Evolutionary conservation across 2,888 invertebrate species (phyloP).

Genomic region (Agrochola circellaris): DNA sequence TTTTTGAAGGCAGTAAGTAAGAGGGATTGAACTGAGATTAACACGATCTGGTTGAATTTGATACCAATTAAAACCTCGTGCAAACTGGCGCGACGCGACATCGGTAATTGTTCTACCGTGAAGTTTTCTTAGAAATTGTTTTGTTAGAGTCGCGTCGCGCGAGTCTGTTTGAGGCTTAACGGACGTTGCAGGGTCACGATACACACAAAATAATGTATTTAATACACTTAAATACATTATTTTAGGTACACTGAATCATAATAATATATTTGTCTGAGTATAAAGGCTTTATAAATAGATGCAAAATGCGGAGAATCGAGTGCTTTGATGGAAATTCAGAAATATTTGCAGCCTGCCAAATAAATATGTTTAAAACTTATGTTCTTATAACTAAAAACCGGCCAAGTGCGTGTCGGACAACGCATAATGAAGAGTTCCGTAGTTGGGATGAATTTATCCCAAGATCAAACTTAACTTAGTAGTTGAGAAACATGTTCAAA

Average conservation of each 20-base stretch:
- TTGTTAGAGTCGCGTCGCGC: too few species aligned
- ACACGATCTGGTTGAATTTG: slow-evolving; percentile 15
- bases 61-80: neutral
- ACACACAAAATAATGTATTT: too few species aligned
- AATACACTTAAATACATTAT: neutral
- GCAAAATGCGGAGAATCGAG: neutral
- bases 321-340: neutral
- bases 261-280: neutral
- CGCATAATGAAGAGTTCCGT: too few species aligned
- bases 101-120: too few species aligned
- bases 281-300: neutral
- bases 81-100: too few species aligned
- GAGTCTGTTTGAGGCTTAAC: neutral
- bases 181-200: neutral
- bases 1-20: slow-evolving; percentile 10
- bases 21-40: slow-evolving; percentile 3
- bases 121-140: too few species aligned
- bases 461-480: too few species aligned
- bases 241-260: neutral
- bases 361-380: neutral
- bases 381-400: neutral
- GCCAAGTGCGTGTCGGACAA: too few species aligned
- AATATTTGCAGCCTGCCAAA: neutral
- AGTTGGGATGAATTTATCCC: too few species aligned
- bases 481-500: too few species aligned